A percentile compares a stretch with the other conserved stretches of the same genome.
phyloP scores from a whole-genome alignment of 2,113 vertebrate genomes.

The Carollia perspicillata region DNA sequence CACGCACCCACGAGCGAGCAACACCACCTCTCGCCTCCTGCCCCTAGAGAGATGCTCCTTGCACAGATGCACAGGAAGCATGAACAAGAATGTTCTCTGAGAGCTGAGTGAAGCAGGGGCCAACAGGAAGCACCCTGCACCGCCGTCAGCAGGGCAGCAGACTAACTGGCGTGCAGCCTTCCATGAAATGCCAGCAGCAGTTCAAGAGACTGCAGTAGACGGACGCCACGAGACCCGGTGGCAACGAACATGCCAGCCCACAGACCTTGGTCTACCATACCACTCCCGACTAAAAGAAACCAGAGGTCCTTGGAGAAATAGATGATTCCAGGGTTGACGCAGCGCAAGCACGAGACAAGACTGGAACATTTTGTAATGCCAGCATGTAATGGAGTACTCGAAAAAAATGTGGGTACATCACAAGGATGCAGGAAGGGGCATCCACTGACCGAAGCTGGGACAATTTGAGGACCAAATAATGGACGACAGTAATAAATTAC shows the following conservation, averaged over 20 bases:
- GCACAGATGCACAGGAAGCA: neutral
- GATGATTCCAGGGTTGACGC: neutral
- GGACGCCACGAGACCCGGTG: neutral
- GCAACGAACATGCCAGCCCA: fast-evolving
- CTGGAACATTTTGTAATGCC: neutral
- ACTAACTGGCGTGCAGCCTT: neutral
- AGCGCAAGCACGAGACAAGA: neutral
- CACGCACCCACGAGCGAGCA: neutral
- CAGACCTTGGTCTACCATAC: neutral
- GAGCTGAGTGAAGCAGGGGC: neutral
- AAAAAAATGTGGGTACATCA: neutral
- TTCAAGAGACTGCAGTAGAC: neutral
- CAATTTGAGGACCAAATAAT: neutral
- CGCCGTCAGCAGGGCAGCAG: neutral
- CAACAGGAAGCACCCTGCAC: neutral
- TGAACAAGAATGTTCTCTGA: neutral
- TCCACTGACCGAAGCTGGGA: neutral
- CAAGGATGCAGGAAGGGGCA: neutral
- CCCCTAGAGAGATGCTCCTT: neutral
- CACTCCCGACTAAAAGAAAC: neutral
- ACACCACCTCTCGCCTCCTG: neutral
- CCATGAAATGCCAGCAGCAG: neutral
- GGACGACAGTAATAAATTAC: neutral
- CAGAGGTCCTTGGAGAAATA: neutral
- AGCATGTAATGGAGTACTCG: neutral